Conservation (phyloP, 1,140 invertebrate genomes). For the Oreohelix idahoensis region DNA sequence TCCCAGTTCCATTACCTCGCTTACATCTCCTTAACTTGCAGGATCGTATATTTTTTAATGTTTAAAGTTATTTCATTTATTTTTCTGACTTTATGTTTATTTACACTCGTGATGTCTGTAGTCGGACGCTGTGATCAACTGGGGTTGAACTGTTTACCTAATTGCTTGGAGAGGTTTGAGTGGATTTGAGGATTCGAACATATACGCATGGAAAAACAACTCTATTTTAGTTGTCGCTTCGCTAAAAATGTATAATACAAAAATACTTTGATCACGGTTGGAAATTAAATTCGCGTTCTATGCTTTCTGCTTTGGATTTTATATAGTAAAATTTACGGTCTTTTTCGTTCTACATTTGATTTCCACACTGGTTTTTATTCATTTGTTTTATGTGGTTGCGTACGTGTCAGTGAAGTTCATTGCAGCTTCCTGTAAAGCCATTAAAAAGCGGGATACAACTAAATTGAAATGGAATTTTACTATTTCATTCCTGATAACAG, state of each 20-base stretch:
- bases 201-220: not conserved
- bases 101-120: not conserved
- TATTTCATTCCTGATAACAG: not conserved
- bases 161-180: not conserved
- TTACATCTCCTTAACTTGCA: not conserved
- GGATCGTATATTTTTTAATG: not conserved
- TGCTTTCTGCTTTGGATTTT: not conserved
- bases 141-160: too few relatives aligned
- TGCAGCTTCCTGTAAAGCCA: not conserved
- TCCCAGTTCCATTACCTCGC: not conserved
- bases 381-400: not conserved
- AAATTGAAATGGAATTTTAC: not conserved
- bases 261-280: not conserved
- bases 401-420: not conserved
- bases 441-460: not conserved
- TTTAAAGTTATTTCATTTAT: not conserved
- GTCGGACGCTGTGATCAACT: not conserved
- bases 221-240: not conserved
- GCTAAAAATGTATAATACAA: not conserved
- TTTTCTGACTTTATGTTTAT: not conserved
- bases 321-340: not conserved
- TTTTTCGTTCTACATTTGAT: not conserved
- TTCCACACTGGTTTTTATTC: not conserved
- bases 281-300: not conserved
- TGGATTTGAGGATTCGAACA: not conserved